These are phyloP conservation scores for Zaprionus capensis DNA, from an alignment of 1,140 invertebrate species.

Conservation along the genomic window DNA sequence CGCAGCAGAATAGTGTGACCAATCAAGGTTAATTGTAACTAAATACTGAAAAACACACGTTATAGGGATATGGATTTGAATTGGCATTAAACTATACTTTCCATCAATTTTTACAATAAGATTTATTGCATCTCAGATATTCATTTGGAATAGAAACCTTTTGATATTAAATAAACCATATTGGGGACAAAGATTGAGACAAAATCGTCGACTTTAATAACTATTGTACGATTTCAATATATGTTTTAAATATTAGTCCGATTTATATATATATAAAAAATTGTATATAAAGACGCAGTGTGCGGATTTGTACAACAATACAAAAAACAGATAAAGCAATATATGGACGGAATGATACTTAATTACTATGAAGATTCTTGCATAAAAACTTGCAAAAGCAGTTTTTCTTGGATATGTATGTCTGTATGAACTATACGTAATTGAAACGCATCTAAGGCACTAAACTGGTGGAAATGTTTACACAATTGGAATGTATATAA, in stretches of 20 bases:
- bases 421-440: constrained; percentile 18
- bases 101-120: no score
- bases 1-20: neutral
- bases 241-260: constrained; percentile 29
- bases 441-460: constrained; percentile 59
- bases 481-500: constrained; percentile 45
- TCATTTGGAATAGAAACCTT: neutral
- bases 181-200: constrained; percentile 26
- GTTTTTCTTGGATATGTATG: constrained; percentile 45
- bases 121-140: no score
- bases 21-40: no score
- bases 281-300: constrained; percentile 28
- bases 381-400: constrained; percentile 32
- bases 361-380: constrained; percentile 55
- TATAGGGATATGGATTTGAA: no score
- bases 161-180: neutral
- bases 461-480: constrained; percentile 51
- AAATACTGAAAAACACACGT: no score
- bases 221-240: constrained; percentile 1
- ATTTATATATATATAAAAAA: constrained; percentile 48
- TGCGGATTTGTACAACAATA: constrained; percentile 17
- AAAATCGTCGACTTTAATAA: constrained; percentile 35
- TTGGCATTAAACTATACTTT: no score
- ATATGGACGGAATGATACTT: constrained; percentile 59
- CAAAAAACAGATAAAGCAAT: constrained; percentile 13